Base-by-base conservation (phyloP, 1,140 invertebrate species). In the Plutomurus gul region DNA sequence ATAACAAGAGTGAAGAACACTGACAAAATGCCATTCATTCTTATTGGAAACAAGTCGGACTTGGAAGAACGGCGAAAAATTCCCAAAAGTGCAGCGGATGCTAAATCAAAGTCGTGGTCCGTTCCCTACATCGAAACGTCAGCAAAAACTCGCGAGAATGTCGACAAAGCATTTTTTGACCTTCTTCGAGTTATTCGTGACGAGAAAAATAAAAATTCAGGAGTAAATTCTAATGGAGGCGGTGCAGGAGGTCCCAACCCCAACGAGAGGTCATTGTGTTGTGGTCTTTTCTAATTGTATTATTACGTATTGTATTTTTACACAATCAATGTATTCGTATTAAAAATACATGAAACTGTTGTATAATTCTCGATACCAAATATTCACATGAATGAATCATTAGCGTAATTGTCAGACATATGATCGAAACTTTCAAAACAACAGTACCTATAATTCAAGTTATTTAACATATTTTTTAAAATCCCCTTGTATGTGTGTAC, bases 91-190 rank as follows among this genome's bases (percentile, higher is more conserved):
- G 93, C 96, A 86, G 97, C 96, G 84, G 92, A 95, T 87, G 89
- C 91, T 77, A 90, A 95, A 84, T 95, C 97, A 22, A 91, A 93
- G 85, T 92, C 93, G 84, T 99, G 98, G 98, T 92, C 92, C 82
- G 97, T 99, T 79, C 95, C 95, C 75, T 99, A 99, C 88, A 95
- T 99, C 47, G 97, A 99, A 91, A 99, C 98, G 76, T 99, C 96
- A 56, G 98, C 98, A 75, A 99, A 99, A 90, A 99, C 97, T 40
- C 90, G 95, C 83, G 95, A 95, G 86, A 99, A 99, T 89, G 98
- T 99, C 60, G 97, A 99, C 88, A 99, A 99, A 92, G 96, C 97
- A 86, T 98, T 98, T 92, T 98, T 95, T 89, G 96, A 98, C 90
- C 91, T 98, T 89, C 97, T 98, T 95, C 92, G 96, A 85, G 95